phyloP scores from a whole-genome alignment of 2,797 vertebrate genomes.

The Fratercula arctica region DNA sequence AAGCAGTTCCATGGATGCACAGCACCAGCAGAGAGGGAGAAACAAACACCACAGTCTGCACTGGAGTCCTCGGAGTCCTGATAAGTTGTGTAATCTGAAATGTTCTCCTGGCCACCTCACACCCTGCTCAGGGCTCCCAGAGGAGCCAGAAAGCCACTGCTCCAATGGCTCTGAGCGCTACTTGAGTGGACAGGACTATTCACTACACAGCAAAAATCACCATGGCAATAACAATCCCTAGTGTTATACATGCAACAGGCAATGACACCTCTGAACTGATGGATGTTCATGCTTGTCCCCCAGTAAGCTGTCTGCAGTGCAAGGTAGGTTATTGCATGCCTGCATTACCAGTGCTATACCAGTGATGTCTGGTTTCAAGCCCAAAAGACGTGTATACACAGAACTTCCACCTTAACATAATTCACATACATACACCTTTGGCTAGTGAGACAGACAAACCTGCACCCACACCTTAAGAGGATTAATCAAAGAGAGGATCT shows the following conservation, averaged over 20 bases:
- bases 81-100: not conserved
- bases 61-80: not conserved
- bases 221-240: not conserved
- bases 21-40: not conserved
- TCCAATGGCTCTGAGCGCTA: not conserved
- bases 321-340: not conserved
- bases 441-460: not conserved
- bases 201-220: not conserved
- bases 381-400: not conserved
- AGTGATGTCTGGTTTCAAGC: not conserved
- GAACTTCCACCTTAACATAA: not conserved
- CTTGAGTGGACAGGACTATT: not conserved
- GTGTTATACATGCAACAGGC: not conserved
- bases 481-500: not conserved
- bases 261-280: not conserved
- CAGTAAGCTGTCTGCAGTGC: not conserved
- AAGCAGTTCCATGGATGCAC: not conserved
- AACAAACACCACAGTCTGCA: not conserved
- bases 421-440: not conserved
- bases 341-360: not conserved
- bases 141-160: not conserved
- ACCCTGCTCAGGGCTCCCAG: not conserved
- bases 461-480: not conserved
- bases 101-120: not conserved
- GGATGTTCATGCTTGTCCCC: not conserved